These are phyloP conservation scores for Gymnorhina tibicen DNA, from an alignment of 2,113 vertebrate genomes.

Conservation along the genomic window DNA sequence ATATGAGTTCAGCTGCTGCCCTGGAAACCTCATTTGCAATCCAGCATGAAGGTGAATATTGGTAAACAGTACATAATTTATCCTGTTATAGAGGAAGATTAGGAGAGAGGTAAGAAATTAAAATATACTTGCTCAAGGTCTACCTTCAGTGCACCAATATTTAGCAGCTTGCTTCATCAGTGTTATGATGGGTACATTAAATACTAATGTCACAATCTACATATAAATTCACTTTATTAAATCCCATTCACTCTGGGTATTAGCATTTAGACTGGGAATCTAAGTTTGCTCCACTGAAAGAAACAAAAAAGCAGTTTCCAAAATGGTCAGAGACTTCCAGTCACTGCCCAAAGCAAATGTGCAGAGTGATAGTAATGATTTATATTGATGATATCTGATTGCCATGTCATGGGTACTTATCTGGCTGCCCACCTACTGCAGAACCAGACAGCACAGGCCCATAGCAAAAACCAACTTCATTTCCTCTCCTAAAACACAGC, in stretches of 20 bases:
- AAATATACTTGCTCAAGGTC: not conserved
- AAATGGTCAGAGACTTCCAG: not conserved
- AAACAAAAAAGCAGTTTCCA: not conserved
- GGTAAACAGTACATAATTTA: not conserved
- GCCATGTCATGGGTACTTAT: not conserved
- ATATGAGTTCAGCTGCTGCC: not conserved
- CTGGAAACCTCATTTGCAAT: not conserved
- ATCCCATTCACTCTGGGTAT: not conserved
- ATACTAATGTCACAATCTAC: constrained; percentile 43
- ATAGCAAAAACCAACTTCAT: not conserved
- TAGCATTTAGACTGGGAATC: constrained; percentile 7
- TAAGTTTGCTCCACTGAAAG: not conserved
- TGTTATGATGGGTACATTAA: not conserved
- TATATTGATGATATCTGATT: too few species aligned
- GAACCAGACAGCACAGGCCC: not conserved
- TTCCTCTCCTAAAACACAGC: not conserved
- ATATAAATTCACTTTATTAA: constrained; percentile 39
- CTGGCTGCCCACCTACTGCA: not conserved
- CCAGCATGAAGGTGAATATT: not conserved
- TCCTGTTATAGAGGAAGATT: not conserved
- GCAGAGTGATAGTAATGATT: not conserved
- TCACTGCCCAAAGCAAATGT: not conserved
- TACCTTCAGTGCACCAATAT: not conserved
- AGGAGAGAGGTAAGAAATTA: not conserved
- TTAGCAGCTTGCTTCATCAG: constrained; percentile 7